Percentiles rank a stretch among this genome's conserved stretches.
phyloP scores from a whole-genome alignment of 2,113 vertebrate genomes.

The Megaceryle maxima region DNA sequence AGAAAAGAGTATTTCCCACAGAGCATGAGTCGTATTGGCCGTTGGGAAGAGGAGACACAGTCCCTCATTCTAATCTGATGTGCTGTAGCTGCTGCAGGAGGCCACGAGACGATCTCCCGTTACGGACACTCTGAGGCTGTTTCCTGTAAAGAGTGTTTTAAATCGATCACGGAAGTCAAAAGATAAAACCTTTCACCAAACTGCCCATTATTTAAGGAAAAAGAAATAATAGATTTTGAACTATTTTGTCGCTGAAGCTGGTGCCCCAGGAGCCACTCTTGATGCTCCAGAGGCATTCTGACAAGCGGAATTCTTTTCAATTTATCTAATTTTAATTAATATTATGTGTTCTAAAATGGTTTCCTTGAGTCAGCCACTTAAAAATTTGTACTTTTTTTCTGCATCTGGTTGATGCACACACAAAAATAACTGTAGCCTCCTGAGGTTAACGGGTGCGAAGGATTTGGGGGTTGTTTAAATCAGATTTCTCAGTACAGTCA shows the following conservation, averaged over 20 bases:
- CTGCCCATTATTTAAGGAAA: not conserved
- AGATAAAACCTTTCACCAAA: not conserved
- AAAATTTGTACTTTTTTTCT: not conserved
- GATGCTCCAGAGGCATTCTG: not conserved
- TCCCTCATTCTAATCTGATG: not conserved
- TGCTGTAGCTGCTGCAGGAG: not conserved
- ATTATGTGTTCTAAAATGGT: not conserved
- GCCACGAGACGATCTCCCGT: not conserved
- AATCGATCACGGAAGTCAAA: not conserved
- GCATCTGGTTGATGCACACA: not conserved
- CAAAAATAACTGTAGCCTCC: not conserved
- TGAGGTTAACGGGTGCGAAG: not conserved
- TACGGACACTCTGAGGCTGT: not conserved
- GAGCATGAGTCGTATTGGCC: rapidly evolving
- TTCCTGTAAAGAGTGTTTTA: not conserved
- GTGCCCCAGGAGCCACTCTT: not conserved
- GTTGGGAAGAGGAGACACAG: not conserved
- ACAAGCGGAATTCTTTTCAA: not conserved
- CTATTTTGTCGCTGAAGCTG: not conserved
- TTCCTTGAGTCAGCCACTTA: not conserved
- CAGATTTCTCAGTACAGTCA: not conserved
- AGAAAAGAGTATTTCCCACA: not conserved
- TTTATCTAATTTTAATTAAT: not conserved
- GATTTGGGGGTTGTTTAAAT: not conserved
- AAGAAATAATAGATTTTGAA: not conserved